Conservation (phyloP, 1,140 invertebrate genomes). For the Drosophila saltans region DNA sequence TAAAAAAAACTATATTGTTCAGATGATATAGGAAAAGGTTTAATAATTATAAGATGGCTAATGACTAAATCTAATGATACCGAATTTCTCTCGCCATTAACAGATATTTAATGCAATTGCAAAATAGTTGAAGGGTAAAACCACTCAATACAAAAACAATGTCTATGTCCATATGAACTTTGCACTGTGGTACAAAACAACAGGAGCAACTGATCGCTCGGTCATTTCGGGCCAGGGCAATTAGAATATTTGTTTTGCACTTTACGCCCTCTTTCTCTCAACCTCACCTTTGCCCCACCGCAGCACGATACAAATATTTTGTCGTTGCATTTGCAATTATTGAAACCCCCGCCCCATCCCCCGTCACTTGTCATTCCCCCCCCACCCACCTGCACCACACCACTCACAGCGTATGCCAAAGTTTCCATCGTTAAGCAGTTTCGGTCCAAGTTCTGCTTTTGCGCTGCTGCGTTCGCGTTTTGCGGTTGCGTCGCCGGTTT, state of each 20-base stretch:
- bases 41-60: background rate
- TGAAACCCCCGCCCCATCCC: background rate
- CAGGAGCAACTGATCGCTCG: conserved; percentile 38
- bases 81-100: background rate
- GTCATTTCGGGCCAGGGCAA: conserved; percentile 21
- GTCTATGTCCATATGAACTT: conserved; percentile 44
- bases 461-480: conserved; percentile 24
- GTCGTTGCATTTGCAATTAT: conserved; percentile 47
- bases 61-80: background rate
- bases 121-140: background rate
- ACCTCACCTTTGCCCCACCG: background rate
- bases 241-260: conserved; percentile 50
- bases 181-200: conserved; percentile 29
- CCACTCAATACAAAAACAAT: background rate
- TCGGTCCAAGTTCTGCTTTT: conserved; percentile 53
- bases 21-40: background rate
- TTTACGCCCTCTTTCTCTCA: conserved; percentile 29
- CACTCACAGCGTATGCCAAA: conserved; percentile 41
- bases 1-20: background rate
- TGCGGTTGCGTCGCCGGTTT: conserved; percentile 52
- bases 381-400: conserved; percentile 12
- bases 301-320: conserved; percentile 45
- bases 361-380: too few relatives aligned
- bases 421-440: background rate
- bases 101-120: background rate